Evolutionary conservation across 2,113 vertebrate species (phyloP), one percentile per base, ranked within the genome.

Genomic region (Epinephelus fuscoguttatus): DNA sequence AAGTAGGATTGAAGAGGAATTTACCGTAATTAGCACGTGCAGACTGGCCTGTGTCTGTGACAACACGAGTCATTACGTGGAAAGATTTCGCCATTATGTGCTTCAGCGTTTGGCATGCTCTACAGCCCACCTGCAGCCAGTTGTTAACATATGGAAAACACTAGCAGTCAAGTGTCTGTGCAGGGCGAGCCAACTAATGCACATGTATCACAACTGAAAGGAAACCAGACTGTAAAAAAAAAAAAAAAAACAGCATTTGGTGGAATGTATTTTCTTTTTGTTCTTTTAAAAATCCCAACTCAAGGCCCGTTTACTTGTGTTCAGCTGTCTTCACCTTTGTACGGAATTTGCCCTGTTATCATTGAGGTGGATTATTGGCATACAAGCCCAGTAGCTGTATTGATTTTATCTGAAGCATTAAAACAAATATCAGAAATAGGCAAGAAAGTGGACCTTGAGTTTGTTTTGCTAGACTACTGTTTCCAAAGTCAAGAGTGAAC

Each of bases 91-190:
- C 50, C 50, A 62, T 79, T 50, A 50, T 53, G 42, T 70, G 57
- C 56, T 57, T 70, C 61, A 81, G 79, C 0, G 1, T 73, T 83
- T 70, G 76, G 56, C 68, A 25, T 0, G 0, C 3, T 15, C 57
- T 78, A 2, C 53, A 72, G 61, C 66, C 42, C 79, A 79, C 70
- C 77, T 87, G 77, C 84, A 84, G 66, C 57, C 47, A 76, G 52
- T 49, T 66, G 79, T 69, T 66, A 88, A 86, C 81, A 81, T 76
- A 64, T 70, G 78, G 69, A 56, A 81, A 82, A 84, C 42, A 66
- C 67, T 56, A 30, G 53, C 57, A 33, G 30, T 62, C 17, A n/a
- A n/a, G 19, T 75, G 25, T 49, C 53, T 75, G 56, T 33, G 42
- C 42, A 71, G 18, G 45, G 15, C 2, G n/a, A 62, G 56, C 37